Percentiles rank a stretch among this genome's conserved stretches.
Conservation (phyloP, 2,797 vertebrate species). For the Chelidonichthys spinosus region DNA sequence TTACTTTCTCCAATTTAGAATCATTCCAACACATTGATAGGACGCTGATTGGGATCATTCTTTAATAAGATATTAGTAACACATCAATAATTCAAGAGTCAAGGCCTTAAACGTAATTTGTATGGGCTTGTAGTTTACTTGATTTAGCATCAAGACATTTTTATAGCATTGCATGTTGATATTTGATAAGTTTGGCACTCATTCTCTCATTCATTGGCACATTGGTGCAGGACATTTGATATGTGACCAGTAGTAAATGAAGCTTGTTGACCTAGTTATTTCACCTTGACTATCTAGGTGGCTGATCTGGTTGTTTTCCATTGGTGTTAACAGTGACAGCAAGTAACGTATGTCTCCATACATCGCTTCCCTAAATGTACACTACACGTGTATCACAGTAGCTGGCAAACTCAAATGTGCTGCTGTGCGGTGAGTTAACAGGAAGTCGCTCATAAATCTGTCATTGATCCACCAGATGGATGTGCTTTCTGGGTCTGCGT, state of each 20-base stretch:
- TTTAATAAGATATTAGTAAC: background rate
- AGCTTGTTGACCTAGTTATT: background rate
- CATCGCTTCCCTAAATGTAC: background rate
- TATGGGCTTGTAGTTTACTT: background rate
- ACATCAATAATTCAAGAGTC: background rate
- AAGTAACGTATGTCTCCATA: background rate
- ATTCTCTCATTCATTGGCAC: background rate
- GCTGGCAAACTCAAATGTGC: constrained; percentile 3
- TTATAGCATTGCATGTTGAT: background rate
- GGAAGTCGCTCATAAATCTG: constrained; percentile 55
- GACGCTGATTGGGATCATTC: background rate
- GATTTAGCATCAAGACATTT: background rate
- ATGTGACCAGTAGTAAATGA: background rate
- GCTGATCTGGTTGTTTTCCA: background rate
- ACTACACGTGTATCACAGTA: constrained; percentile 6
- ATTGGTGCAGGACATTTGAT: background rate
- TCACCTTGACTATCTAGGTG: background rate
- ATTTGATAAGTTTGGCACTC: background rate
- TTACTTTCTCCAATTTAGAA: background rate
- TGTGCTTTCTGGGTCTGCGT: constrained; percentile 40
- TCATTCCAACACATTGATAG: background rate
- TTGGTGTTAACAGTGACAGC: background rate
- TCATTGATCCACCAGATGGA: constrained; percentile 48
- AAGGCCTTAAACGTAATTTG: background rate
- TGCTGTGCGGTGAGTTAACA: constrained; percentile 16